phyloP scores from a whole-genome alignment of 2,797 vertebrate species.

The Zalophus californianus region DNA sequence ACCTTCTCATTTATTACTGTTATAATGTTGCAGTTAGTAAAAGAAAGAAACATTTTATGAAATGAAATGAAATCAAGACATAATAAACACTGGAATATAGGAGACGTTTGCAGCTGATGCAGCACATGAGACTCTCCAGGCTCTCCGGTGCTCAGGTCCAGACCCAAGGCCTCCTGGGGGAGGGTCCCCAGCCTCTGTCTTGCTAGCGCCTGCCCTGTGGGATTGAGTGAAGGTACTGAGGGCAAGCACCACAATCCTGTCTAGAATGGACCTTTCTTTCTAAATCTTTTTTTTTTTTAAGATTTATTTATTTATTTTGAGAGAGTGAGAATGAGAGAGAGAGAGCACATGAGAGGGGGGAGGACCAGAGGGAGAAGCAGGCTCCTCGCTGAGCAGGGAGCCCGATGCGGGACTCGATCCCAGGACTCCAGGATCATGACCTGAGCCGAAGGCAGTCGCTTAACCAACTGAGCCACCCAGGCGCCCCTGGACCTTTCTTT shows the following conservation, averaged over 20 bases:
- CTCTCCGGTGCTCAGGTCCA: background rate
- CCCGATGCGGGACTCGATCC: too few relatives aligned
- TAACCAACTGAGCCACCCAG: too few relatives aligned
- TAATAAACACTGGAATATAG: background rate
- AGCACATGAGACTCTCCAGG: background rate
- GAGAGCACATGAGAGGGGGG: too few relatives aligned
- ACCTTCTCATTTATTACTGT: conserved; percentile 70
- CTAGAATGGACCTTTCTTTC: background rate
- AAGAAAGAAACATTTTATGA: conserved; percentile 70
- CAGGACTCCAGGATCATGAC: too few relatives aligned
- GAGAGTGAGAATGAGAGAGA: too few relatives aligned
- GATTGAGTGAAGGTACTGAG: background rate
- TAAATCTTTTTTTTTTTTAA: background rate
- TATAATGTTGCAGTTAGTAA: conserved; percentile 65
- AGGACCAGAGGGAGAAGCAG: too few relatives aligned
- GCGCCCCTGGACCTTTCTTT: background rate
- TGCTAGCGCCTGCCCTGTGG: background rate
- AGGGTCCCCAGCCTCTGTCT: too few relatives aligned
- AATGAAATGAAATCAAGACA: conserved; percentile 72
- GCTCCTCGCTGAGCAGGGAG: too few relatives aligned
- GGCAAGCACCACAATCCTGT: rapidly evolving
- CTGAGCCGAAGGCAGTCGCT: too few relatives aligned
- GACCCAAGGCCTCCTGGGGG: background rate
- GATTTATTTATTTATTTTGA: too few relatives aligned
- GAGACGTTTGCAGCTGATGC: background rate